A percentile compares a stretch with the other conserved stretches of the same genome.
These are phyloP conservation scores for Gila orcuttii DNA, from an alignment of 2,113 vertebrate species.

Conservation along the genomic window DNA sequence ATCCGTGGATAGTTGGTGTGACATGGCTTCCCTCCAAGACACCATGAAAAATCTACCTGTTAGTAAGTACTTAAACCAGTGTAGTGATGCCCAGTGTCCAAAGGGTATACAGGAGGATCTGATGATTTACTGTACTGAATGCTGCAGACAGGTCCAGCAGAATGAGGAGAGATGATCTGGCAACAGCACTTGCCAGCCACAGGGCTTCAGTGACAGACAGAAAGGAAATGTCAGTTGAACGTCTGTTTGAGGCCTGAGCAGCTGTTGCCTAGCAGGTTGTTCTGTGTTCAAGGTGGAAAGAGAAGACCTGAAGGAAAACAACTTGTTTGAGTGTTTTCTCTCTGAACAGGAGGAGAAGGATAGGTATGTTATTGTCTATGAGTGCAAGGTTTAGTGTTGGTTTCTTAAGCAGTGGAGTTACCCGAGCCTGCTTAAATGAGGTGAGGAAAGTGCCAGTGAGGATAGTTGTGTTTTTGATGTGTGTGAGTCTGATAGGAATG, in stretches of 20 bases:
- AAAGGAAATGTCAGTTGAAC: neutral
- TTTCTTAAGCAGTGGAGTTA: neutral
- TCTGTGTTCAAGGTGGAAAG: neutral
- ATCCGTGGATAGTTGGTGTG: neutral
- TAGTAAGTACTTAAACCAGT: neutral
- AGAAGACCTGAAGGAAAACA: conserved; percentile 3
- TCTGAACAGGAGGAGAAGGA: neutral
- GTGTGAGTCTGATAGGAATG: neutral
- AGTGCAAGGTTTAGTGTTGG: neutral
- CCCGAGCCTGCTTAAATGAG: neutral
- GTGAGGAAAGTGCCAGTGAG: neutral
- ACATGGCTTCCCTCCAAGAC: neutral
- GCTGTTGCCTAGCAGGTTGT: neutral
- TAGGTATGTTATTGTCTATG: neutral
- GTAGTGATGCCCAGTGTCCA: neutral
- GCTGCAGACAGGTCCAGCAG: neutral
- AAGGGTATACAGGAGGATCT: neutral
- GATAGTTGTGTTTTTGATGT: neutral
- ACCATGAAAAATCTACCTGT: neutral
- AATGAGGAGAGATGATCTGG: neutral
- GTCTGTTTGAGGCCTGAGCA: neutral
- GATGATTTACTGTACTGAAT: neutral
- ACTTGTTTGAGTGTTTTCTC: neutral
- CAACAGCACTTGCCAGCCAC: neutral
- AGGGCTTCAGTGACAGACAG: neutral